Percentiles rank a stretch among this genome's conserved stretches.
Evolutionary conservation across 2,797 vertebrate genomes (phyloP).

Genomic region (Acipenser transmontanus): DNA sequence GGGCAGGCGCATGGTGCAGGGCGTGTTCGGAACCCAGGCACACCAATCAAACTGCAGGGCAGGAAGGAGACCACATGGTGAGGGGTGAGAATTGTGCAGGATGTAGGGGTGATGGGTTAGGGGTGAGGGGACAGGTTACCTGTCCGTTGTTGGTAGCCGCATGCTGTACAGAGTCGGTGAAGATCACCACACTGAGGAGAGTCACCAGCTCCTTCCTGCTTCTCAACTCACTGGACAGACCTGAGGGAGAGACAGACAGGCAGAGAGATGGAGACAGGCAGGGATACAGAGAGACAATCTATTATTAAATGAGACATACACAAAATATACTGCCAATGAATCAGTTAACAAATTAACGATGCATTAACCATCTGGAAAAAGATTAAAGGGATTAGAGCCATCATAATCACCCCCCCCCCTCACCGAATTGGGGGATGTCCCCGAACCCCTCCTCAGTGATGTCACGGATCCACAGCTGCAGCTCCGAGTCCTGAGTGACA

Average conservation of each 20-base stretch:
- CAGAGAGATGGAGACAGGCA: not conserved
- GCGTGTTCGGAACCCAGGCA: conserved; percentile 71
- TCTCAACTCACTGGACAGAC: conserved; percentile 41
- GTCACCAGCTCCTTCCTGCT: conserved; percentile 49
- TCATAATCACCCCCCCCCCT: not conserved
- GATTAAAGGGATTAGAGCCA: too few species aligned
- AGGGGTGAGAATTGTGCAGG: not conserved
- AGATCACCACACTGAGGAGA: conserved; percentile 50
- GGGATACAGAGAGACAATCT: too few species aligned
- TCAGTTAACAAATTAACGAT: too few species aligned
- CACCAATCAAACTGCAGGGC: conserved; percentile 69
- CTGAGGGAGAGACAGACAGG: conserved; percentile 31
- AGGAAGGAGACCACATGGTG: conserved; percentile 5
- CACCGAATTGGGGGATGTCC: conserved; percentile 48
- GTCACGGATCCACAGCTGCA: conserved; percentile 58
- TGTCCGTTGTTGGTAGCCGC: conserved; percentile 69
- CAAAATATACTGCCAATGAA: too few species aligned
- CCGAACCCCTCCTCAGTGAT: conserved; percentile 49
- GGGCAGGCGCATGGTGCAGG: conserved; percentile 70
- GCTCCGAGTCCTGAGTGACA: conserved; percentile 49
- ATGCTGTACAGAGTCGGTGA: conserved; percentile 54
- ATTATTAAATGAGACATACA: too few species aligned
- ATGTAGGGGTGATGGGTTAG: not conserved
- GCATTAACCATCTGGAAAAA: too few species aligned
- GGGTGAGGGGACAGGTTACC: conserved; percentile 29